Conservation (phyloP, 2,888 invertebrate genomes). For the Amphipyra berbera region DNA sequence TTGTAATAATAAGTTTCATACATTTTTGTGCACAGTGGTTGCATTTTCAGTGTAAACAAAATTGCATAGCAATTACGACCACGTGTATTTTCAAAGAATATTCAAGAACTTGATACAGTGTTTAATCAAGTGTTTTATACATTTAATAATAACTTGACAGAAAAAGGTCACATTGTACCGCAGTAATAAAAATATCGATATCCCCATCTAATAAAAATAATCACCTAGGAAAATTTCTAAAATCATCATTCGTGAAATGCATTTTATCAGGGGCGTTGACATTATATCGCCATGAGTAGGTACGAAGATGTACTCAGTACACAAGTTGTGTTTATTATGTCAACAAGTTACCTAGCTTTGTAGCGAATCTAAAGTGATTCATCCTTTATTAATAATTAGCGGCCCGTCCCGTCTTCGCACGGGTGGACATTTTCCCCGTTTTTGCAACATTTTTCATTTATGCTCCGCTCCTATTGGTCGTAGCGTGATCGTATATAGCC, state of each 20-base stretch:
- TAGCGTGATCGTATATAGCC: too few relatives aligned
- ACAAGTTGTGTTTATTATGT: conserved; percentile 20
- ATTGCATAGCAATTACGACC: conserved; percentile 1
- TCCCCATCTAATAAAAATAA: too few relatives aligned
- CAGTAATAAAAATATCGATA: too few relatives aligned
- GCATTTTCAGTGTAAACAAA: conserved; percentile 31
- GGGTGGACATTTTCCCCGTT: too few relatives aligned
- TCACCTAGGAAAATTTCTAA: too few relatives aligned
- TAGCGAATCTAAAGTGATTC: conserved; percentile 5
- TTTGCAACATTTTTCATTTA: too few relatives aligned
- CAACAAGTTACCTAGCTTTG: conserved; percentile 42
- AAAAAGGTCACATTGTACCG: too few relatives aligned
- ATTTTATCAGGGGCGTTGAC: conserved; percentile 35
- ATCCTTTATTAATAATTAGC: not conserved
- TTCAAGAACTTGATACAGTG: not conserved
- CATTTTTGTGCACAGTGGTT: conserved; percentile 15
- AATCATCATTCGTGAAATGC: too few relatives aligned
- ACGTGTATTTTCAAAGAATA: conserved; percentile 10
- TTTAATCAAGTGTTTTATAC: conserved; percentile 4
- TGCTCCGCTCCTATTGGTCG: too few relatives aligned
- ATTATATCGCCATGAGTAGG: conserved; percentile 41
- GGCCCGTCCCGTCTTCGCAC: too few relatives aligned
- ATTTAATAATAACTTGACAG: too few relatives aligned
- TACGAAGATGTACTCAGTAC: conserved; percentile 1
- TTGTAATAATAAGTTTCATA: conserved; percentile 3